Evolutionary conservation across 2,888 invertebrate species (phyloP).

Genomic region (Cheilosia variabilis): DNA sequence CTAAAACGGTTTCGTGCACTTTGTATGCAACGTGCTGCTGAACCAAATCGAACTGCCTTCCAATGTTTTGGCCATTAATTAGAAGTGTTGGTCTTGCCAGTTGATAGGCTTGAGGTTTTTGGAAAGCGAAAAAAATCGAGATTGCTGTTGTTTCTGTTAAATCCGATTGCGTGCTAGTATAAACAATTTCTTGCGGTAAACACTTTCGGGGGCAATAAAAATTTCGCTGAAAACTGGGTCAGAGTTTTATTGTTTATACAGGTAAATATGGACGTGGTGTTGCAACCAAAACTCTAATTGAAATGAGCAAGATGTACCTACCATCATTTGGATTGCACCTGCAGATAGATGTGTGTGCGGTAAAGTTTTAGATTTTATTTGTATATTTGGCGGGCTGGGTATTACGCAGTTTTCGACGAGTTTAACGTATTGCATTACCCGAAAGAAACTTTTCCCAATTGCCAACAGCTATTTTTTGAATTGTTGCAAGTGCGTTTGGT

Average conservation of each 20-base stretch:
- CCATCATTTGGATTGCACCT: background rate
- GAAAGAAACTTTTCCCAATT: too few species aligned
- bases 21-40: conserved; percentile 4
- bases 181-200: conserved; percentile 39
- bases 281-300: conserved; percentile 14
- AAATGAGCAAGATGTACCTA: background rate
- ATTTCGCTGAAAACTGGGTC: conserved; percentile 25
- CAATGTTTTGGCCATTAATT: conserved; percentile 55
- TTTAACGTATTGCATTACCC: too few species aligned
- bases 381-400: background rate
- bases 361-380: background rate
- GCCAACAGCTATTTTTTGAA: too few species aligned
- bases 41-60: conserved; percentile 18
- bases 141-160: conserved; percentile 16
- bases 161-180: background rate
- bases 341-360: background rate
- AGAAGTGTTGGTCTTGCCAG: conserved; percentile 37
- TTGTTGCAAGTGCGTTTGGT: too few species aligned
- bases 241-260: conserved; percentile 14
- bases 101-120: conserved; percentile 24
- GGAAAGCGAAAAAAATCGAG: background rate
- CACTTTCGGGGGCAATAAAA: conserved; percentile 22
- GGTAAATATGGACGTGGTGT: conserved; percentile 12
- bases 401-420: background rate
- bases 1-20: conserved; percentile 31